phyloP scores from a whole-genome alignment of 2,888 invertebrate species.

The Aphodius granarius region DNA sequence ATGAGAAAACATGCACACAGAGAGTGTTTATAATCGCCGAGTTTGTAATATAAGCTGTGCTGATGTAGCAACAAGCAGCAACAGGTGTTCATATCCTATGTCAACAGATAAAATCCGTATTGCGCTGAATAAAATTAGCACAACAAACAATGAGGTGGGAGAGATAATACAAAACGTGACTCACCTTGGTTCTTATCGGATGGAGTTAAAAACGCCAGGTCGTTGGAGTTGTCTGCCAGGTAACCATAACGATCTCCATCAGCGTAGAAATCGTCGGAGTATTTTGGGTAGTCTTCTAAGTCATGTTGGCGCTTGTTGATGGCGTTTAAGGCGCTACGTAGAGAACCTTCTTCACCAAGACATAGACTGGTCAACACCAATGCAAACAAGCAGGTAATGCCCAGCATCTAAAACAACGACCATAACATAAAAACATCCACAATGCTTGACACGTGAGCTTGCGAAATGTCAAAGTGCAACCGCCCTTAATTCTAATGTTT shows the following conservation, averaged over 20 bases:
- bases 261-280: constrained; percentile 29
- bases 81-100: background rate
- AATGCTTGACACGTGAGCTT: background rate
- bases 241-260: constrained; percentile 27
- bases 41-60: background rate
- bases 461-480: background rate
- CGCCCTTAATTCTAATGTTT: too few relatives aligned
- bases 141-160: background rate
- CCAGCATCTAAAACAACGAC: background rate
- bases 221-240: constrained; percentile 28
- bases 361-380: constrained; percentile 16
- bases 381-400: background rate
- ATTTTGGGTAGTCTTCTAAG: constrained; percentile 36
- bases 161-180: background rate
- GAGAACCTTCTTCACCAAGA: constrained; percentile 50
- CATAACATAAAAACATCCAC: background rate
- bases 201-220: constrained; percentile 33
- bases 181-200: constrained; percentile 16
- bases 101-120: background rate
- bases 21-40: too few relatives aligned
- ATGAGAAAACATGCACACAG: too few relatives aligned
- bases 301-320: constrained; percentile 54
- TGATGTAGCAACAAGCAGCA: background rate
- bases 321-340: constrained; percentile 54
- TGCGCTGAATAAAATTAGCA: background rate